Base-by-base conservation (phyloP, 2,888 invertebrate genomes). In the Polymixis flavicincta region DNA sequence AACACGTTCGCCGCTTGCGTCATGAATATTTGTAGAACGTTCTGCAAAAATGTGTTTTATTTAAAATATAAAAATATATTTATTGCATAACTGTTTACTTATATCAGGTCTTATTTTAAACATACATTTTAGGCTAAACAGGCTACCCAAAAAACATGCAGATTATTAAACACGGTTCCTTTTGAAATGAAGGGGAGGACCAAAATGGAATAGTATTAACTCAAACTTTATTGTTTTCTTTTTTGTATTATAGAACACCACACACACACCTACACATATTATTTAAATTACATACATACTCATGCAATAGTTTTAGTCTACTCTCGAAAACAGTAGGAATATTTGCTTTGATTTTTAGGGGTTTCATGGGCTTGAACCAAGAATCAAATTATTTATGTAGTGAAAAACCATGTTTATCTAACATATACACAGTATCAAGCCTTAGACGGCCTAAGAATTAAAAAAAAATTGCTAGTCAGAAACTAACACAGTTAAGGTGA, bases 1-100 rank as follows among this genome's bases (percentile, higher is more conserved):
- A 99, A 99, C 79, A 99, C 99, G 94, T 99, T 98, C 22, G 99
- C 98, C 6, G 99, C 99, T 96, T 99, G 99, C 69, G 99, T 99
- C 95, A 99, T 98, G 94, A 99, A 99, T 77, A 98, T 96, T 96
- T 98, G 98, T 57, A 98, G 95, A 11, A 98, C 97, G 93, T 98
- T 98, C 97, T 98, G 97, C 19, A 66, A 66, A 52, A 54, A 66
- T 54, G 7, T 19, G 52, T n/a, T n/a, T 66, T 52, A 52, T n/a
- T 66, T 17, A 11, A 66, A 48, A 28, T 0, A 22, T 22, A 28
- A 28, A 50, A 2, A 28, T 14, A 50, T 25, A 65, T 32, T 50
- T 28, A 65, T 28, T 48, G 14, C 48, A 22, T 22, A 48, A 8
- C 64, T 64, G 64, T 50, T 8, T 50, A 32, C 32, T 3, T 50